These are phyloP conservation scores for Aphidius ervi DNA, from an alignment of 1,140 invertebrate species.

Conservation along the genomic window DNA sequence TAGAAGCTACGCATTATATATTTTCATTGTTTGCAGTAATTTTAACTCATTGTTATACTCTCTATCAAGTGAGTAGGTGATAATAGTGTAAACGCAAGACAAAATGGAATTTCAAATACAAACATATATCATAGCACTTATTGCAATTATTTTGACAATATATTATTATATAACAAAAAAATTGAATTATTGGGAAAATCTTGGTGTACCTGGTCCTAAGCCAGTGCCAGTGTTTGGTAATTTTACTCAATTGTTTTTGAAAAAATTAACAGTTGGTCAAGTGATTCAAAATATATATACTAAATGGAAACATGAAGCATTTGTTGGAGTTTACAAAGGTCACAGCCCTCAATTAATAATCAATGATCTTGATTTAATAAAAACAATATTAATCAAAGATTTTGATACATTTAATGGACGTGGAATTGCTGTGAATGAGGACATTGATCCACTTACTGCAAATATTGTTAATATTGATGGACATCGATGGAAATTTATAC, in stretches of 20 bases:
- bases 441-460: conserved; percentile 48
- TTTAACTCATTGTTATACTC: too few species aligned
- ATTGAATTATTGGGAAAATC: conserved; percentile 44
- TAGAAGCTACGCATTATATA: too few species aligned
- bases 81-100: too few species aligned
- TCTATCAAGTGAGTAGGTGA: too few species aligned
- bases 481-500: conserved; percentile 38
- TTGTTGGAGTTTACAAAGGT: conserved; percentile 38
- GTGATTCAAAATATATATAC: conserved; percentile 26
- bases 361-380: conserved; percentile 59
- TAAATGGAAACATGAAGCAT: conserved; percentile 25
- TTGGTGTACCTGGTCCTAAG: conserved; percentile 41
- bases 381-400: conserved; percentile 59
- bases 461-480: conserved; percentile 35
- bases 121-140: background rate
- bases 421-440: conserved; percentile 46
- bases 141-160: background rate
- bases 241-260: conserved; percentile 20
- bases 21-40: too few species aligned
- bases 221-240: conserved; percentile 46
- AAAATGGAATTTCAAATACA: conserved; percentile 6
- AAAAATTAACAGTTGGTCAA: conserved; percentile 23
- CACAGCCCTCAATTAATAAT: conserved; percentile 50
- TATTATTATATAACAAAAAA: conserved; percentile 24
- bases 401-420: conserved; percentile 55